phyloP scores from a whole-genome alignment of 1,140 invertebrate genomes.

The Aporrectodea caliginosa region DNA sequence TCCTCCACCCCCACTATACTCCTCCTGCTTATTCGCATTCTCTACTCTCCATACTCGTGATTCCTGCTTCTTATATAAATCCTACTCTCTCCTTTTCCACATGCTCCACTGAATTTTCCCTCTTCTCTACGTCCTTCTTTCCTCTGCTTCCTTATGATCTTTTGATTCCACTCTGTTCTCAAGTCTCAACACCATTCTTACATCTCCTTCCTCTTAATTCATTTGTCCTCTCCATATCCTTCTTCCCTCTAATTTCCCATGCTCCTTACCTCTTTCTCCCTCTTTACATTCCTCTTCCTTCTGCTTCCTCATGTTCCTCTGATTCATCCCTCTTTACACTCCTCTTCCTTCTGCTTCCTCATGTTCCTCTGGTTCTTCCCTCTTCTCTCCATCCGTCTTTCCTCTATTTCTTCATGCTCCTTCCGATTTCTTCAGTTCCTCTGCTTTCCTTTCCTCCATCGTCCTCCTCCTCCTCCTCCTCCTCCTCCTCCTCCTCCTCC shows the following conservation, averaged over 20 bases:
- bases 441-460: not conserved
- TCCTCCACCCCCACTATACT: no score
- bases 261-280: not conserved
- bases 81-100: no score
- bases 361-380: not conserved
- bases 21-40: no score
- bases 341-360: not conserved
- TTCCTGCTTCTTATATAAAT: no score
- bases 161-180: no score
- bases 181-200: no score
- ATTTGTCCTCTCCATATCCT: not conserved
- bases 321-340: constrained; percentile 10
- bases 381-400: not conserved
- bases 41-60: no score
- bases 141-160: no score
- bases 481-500: no score
- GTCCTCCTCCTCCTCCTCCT: not conserved
- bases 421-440: not conserved
- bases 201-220: no score
- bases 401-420: not conserved
- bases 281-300: not conserved
- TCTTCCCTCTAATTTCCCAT: not conserved
- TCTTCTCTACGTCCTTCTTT: no score
- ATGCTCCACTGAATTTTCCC: no score
- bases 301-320: not conserved